A percentile compares a stretch with the other conserved stretches of the same genome.
These are phyloP conservation scores for Stomorhina lunata DNA, from an alignment of 2,888 invertebrate genomes.

Conservation along the genomic window DNA sequence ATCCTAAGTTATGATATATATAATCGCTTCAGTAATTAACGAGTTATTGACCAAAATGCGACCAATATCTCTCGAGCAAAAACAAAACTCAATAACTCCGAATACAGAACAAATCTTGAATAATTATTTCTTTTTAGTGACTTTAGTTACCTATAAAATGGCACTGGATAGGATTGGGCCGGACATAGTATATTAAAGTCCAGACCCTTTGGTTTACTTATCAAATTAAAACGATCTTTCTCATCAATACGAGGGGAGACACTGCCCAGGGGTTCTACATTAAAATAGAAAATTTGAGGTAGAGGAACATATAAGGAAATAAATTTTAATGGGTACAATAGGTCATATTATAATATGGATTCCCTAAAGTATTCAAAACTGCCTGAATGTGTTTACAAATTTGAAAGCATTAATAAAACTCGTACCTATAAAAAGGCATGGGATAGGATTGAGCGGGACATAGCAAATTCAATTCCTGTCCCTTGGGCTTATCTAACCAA, in stretches of 20 bases:
- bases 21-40: too few relatives aligned
- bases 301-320: too few relatives aligned
- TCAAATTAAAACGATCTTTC: constrained; percentile 81
- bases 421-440: constrained; percentile 82
- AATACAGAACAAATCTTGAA: too few relatives aligned
- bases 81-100: too few relatives aligned
- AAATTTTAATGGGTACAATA: too few relatives aligned
- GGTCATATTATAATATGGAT: too few relatives aligned
- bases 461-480: constrained; percentile 83
- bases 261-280: constrained; percentile 82
- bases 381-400: neutral
- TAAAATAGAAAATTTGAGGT: neutral
- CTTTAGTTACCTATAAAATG: constrained; percentile 87
- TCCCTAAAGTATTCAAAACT: constrained; percentile 25
- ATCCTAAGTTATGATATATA: too few relatives aligned
- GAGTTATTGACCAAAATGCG: too few relatives aligned
- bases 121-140: too few relatives aligned
- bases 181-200: constrained; percentile 86
- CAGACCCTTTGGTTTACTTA: constrained; percentile 79
- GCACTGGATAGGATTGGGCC: constrained; percentile 86
- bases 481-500: constrained; percentile 81
- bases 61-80: too few relatives aligned
- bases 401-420: neutral
- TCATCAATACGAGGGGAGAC: constrained; percentile 84
- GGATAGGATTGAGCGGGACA: constrained; percentile 90